These are phyloP conservation scores for Acrobasis suavella DNA, from an alignment of 2,888 invertebrate species.

Conservation along the genomic window DNA sequence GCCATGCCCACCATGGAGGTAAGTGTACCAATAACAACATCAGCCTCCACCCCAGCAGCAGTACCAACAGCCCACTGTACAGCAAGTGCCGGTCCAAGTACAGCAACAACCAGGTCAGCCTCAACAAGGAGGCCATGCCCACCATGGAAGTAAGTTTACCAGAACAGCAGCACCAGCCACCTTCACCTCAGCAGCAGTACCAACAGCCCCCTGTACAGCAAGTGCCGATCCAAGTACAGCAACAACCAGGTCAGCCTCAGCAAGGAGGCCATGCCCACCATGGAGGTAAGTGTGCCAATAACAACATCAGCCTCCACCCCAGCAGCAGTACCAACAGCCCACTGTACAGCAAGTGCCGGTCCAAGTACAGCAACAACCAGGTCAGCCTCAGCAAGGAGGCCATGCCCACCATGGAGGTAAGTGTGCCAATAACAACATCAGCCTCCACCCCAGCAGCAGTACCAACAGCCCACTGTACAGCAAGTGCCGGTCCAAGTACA, in stretches of 20 bases:
- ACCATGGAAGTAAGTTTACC: constrained; percentile 45
- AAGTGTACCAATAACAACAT: constrained; percentile 38
- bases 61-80: constrained; percentile 32
- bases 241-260: constrained; percentile 55
- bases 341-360: constrained; percentile 53
- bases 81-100: constrained; percentile 57
- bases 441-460: constrained; percentile 48
- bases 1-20: constrained; percentile 51
- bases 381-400: constrained; percentile 36
- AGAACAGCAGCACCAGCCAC: constrained; percentile 43
- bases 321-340: constrained; percentile 38
- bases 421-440: constrained; percentile 37
- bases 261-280: constrained; percentile 45
- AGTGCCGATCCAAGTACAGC: constrained; percentile 44
- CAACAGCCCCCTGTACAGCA: constrained; percentile 61
- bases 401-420: constrained; percentile 50
- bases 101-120: constrained; percentile 48
- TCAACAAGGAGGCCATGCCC: constrained; percentile 37
- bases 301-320: constrained; percentile 30
- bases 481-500: constrained; percentile 55
- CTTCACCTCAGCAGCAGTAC: constrained; percentile 49
- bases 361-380: constrained; percentile 53
- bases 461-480: constrained; percentile 37
- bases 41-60: constrained; percentile 48
- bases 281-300: constrained; percentile 45